Conservation (phyloP, 2,113 vertebrate species). For the Sisor rabdophorus region DNA sequence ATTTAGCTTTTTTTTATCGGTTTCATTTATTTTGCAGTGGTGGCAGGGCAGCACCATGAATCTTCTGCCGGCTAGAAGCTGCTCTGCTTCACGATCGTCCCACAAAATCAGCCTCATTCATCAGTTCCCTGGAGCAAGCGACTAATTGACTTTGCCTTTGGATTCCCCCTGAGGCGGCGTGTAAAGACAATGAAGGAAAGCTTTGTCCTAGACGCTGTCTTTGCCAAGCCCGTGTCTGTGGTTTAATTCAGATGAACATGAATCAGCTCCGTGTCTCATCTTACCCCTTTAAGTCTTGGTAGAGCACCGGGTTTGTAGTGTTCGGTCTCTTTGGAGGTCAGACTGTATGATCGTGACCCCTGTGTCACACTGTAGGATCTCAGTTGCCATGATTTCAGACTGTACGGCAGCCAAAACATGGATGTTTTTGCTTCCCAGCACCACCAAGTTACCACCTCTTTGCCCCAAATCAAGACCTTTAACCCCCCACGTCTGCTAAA, state of each 20-base stretch:
- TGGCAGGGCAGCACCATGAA: slow-evolving; percentile 36
- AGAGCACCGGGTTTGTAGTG: not conserved
- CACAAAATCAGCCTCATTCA: slow-evolving; percentile 37
- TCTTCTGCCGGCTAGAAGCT: not conserved
- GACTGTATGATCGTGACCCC: no score
- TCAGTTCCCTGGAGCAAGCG: slow-evolving; percentile 36
- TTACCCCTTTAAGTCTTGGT: slow-evolving; percentile 6
- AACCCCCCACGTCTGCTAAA: no score
- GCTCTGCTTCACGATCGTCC: slow-evolving; percentile 18
- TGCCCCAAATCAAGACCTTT: no score
- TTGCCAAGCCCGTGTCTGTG: slow-evolving; percentile 12
- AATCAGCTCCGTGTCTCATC: slow-evolving; percentile 8
- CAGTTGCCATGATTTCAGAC: no score
- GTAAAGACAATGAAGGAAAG: slow-evolving; percentile 13
- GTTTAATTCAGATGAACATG: not conserved
- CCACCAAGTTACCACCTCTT: no score
- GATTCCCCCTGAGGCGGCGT: slow-evolving; percentile 35
- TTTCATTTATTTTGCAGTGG: not conserved
- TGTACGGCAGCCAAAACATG: no score
- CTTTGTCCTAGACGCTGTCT: slow-evolving; percentile 29
- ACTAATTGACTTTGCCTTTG: slow-evolving; percentile 44
- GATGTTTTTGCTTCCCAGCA: no score
- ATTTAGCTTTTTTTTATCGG: not conserved
- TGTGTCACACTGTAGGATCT: no score
- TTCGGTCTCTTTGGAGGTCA: no score